Base-by-base conservation (phyloP, 2,888 invertebrate species). In the Thelaira solivaga region DNA sequence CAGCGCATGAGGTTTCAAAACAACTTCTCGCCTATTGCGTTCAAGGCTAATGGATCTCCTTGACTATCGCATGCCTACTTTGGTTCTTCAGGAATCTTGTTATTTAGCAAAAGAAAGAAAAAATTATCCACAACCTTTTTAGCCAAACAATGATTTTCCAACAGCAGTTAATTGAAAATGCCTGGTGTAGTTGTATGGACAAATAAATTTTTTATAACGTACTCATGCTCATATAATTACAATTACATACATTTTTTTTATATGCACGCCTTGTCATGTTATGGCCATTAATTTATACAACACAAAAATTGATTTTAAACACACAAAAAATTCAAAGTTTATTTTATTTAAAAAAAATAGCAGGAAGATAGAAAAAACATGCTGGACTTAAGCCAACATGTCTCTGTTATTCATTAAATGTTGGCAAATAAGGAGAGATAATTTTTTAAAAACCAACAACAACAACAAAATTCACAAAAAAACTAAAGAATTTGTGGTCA, bases 151-250 rank as follows among this genome's bases (percentile, higher is more conserved):
- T n/a, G n/a, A n/a, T n/a, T n/a, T n/a, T n/a, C n/a, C n/a, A n/a
- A n/a, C n/a, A n/a, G n/a, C n/a, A n/a, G n/a, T n/a, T n/a, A n/a
- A n/a, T n/a, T n/a, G n/a, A n/a, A n/a, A n/a, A n/a, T n/a, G n/a
- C n/a, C n/a, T n/a, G n/a, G n/a, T n/a, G n/a, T n/a, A n/a, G 24
- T 59, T 62, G 41, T 55, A 31, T 47, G 61, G 4, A 57, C 57
- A 62, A 77, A 77, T 77, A 57, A 78, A 74, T 74, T 78, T 51
- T 43, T 69, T 45, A 53, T 69, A 59, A 64, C 62, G 59, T 73
- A 73, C 20, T 53, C 31, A 20, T 6, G 26, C 29, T 16, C 10
- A 24, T 22, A 4, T 10, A 13, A 4, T 1, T 1, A 31, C 20
- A 47, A 16, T n/a, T 5, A 31, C 16, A 18, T 20, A 39, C 29